Conservation (phyloP, 2,888 invertebrate genomes). For the Calliopum simillimum region DNA sequence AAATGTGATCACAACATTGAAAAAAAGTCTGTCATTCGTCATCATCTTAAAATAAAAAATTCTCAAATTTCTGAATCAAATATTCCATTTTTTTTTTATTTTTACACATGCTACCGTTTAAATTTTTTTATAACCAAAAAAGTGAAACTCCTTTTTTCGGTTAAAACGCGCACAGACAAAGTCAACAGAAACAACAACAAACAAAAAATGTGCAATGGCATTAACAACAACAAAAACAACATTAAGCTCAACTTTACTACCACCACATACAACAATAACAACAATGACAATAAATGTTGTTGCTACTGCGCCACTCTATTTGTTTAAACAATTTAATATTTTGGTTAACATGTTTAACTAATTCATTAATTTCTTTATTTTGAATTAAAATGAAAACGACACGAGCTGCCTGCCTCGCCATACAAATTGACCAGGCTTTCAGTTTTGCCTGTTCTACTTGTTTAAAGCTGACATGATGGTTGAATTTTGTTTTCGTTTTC, state of each 20-base stretch:
- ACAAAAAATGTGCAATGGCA: neutral
- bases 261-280: neutral
- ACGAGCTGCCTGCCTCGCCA: conserved; percentile 18
- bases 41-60: neutral
- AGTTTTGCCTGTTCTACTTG: too few relatives aligned
- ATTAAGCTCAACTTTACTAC: conserved; percentile 12
- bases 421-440: too few relatives aligned
- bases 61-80: neutral
- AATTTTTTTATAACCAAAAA: conserved; percentile 30
- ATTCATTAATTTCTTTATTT: conserved; percentile 21
- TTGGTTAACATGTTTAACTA: conserved; percentile 23
- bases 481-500: too few relatives aligned
- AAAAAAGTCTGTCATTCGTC: conserved; percentile 16
- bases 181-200: neutral
- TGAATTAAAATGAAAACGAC: conserved; percentile 21
- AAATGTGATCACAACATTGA: neutral
- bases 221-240: neutral
- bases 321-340: conserved; percentile 35
- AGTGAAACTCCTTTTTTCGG: conserved; percentile 40
- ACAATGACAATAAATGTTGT: conserved; percentile 1
- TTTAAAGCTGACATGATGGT: too few relatives aligned
- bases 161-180: neutral
- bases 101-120: neutral
- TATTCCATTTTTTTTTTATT: too few relatives aligned
- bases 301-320: conserved; percentile 25